Base-by-base conservation (phyloP, 1,140 invertebrate species). In the Ptiloglossa arizonensis region DNA sequence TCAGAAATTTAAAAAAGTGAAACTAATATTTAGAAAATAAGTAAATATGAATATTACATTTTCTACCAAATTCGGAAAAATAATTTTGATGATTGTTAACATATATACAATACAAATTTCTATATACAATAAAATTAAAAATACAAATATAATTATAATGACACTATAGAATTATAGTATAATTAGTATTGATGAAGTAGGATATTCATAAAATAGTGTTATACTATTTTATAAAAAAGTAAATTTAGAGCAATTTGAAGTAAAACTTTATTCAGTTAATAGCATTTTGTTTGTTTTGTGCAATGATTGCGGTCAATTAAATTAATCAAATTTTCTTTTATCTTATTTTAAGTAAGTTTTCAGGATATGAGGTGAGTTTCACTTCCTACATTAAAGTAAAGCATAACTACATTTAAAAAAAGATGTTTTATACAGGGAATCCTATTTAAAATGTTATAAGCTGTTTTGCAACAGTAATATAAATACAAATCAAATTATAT, bases 291-390 rank as follows among this genome's bases (percentile, higher is more conserved):
- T 59, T 48, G 15, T 52, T 48, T 63, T 27, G 27, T 17, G 41
- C 1, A 48, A 35, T 11, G 2, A 19, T 35, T 4, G 38, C 52
- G 32, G 32, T 63, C 35, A 22, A 64, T 73, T 63, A 2, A 32
- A 13, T 64, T 29, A 41, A 50, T 22, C 19, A 54, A 52, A 27
- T 63, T 32, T 32, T n/a, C 19, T 11, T 32, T 59, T 44, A 5
- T 48, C 11, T 68, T 75, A 75, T 63, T 29, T 73, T 52, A 63
- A 35, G 19, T 54, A 52, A 68, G 68, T 41, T 68, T 75, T 68
- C 52, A 54, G 13, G 6, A 68, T 46, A 68, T 35, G 57, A 27
- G 46, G 44, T 38, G 38, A 75, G 52, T 57, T 68, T 75, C 41
- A 46, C 41, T 46, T 48, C 15, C 13, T 29, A 41, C 15, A 29